phyloP scores from a whole-genome alignment of 2,888 invertebrate species.

The Ormyrus pomaceus region DNA sequence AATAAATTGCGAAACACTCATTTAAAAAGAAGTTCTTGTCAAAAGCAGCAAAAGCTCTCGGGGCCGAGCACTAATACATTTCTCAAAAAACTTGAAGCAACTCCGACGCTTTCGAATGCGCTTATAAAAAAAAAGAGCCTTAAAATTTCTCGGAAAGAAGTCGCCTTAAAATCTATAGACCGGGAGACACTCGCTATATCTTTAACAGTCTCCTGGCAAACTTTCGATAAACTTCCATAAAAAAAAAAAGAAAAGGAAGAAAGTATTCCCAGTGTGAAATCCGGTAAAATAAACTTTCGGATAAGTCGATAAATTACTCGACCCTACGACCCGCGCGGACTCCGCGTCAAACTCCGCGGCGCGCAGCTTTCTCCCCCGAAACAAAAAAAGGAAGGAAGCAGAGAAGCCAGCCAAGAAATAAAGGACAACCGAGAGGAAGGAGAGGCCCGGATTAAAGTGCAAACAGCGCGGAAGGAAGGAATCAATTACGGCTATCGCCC shows the following conservation, averaged over 20 bases:
- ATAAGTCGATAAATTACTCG: slow-evolving; percentile 43
- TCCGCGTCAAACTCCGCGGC: not conserved
- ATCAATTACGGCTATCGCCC: slow-evolving; percentile 43
- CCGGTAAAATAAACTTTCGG: slow-evolving; percentile 37
- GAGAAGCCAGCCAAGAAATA: not conserved
- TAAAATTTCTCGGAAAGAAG: not conserved
- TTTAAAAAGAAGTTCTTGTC: too few species aligned
- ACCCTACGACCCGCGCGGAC: not conserved
- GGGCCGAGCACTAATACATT: too few species aligned
- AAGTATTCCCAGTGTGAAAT: slow-evolving; percentile 10
- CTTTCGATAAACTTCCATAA: slow-evolving; percentile 14
- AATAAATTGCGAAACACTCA: too few species aligned
- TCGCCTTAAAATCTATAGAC: not conserved
- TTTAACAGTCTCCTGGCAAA: slow-evolving; percentile 5
- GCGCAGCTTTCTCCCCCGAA: not conserved
- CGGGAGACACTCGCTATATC: slow-evolving; percentile 5
- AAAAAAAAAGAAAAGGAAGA: too few species aligned
- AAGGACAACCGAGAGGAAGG: too few species aligned
- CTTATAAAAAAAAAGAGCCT: too few species aligned
- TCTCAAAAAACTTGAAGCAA: too few species aligned
- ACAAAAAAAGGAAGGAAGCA: not conserved
- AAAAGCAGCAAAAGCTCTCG: too few species aligned
- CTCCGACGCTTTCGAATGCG: too few species aligned
- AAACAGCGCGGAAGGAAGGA: slow-evolving; percentile 42
- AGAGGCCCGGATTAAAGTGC: not conserved